Evolutionary conservation across 2,797 vertebrate genomes (phyloP).

Genomic region (Spea hammondii): DNA sequence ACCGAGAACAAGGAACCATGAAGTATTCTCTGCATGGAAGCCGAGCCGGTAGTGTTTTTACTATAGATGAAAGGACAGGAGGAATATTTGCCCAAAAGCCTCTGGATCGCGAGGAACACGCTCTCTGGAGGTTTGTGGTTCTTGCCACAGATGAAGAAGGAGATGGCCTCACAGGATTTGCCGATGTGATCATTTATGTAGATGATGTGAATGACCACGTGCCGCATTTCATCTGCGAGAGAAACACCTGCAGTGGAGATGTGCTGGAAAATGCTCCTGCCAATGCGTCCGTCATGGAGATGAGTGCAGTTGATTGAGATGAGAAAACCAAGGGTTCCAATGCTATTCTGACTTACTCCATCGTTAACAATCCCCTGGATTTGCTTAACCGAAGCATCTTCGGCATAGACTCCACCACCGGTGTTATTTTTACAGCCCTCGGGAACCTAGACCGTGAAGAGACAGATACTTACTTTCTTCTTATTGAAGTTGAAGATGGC

Average conservation of each 20-base stretch:
- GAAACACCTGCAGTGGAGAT: conserved; percentile 75
- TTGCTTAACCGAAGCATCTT: conserved; percentile 74
- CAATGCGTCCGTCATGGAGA: conserved; percentile 82
- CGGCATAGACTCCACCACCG: conserved; percentile 74
- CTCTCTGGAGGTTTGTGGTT: conserved; percentile 60
- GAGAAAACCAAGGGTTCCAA: conserved; percentile 82
- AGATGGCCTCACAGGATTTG: conserved; percentile 89
- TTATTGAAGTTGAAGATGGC: conserved; percentile 84
- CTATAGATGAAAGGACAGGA: too few species aligned
- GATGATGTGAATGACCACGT: conserved; percentile 89
- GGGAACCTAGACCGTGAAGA: conserved; percentile 78
- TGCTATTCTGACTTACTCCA: conserved; percentile 79
- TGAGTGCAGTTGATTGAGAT: conserved; percentile 81
- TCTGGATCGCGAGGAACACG: conserved; percentile 77
- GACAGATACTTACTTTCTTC: conserved; percentile 68
- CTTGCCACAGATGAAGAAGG: conserved; percentile 86
- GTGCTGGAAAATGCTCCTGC: conserved; percentile 78
- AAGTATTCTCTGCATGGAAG: too few species aligned
- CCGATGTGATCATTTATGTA: conserved; percentile 86
- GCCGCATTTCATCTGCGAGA: conserved; percentile 77
- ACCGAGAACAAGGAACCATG: conserved; percentile 47
- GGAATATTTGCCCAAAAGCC: conserved; percentile 5
- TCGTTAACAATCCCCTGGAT: conserved; percentile 71
- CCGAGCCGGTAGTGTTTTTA: too few species aligned
- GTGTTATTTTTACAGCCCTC: conserved; percentile 73